phyloP scores from a whole-genome alignment of 1,140 invertebrate species.

The Heliconius congener region DNA sequence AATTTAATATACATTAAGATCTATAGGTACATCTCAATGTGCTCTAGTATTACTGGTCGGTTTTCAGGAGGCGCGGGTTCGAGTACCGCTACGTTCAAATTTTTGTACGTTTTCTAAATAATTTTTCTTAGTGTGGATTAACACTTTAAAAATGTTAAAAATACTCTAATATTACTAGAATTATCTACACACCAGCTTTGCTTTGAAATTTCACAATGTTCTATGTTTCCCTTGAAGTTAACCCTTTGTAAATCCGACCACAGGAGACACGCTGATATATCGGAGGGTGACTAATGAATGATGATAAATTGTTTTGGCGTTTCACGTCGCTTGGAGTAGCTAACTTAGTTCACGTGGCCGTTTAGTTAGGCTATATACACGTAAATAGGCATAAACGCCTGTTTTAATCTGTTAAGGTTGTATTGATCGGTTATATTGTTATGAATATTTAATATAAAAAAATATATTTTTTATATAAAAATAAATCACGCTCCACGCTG shows the following conservation, averaged over 20 bases:
- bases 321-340: slow-evolving; percentile 24
- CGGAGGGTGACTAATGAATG: slow-evolving; percentile 61
- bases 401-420: not conserved
- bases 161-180: not conserved
- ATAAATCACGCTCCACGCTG: too few species aligned
- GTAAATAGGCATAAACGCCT: not conserved
- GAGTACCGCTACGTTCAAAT: too few species aligned
- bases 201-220: slow-evolving; percentile 25
- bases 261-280: slow-evolving; percentile 57
- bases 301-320: slow-evolving; percentile 66
- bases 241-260: slow-evolving; percentile 62
- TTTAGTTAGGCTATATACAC: slow-evolving; percentile 25
- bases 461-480: not conserved
- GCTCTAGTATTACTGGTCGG: too few species aligned
- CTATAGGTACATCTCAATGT: too few species aligned
- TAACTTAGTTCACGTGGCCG: slow-evolving; percentile 30
- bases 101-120: too few species aligned
- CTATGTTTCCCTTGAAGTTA: slow-evolving; percentile 46
- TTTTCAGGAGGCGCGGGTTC: too few species aligned
- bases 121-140: too few species aligned
- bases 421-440: not conserved
- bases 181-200: not conserved
- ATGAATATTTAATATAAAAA: not conserved
- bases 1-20: too few species aligned
- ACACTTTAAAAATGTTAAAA: too few species aligned